phyloP scores from a whole-genome alignment of 2,113 vertebrate species.

The Alexandromys fortis region DNA sequence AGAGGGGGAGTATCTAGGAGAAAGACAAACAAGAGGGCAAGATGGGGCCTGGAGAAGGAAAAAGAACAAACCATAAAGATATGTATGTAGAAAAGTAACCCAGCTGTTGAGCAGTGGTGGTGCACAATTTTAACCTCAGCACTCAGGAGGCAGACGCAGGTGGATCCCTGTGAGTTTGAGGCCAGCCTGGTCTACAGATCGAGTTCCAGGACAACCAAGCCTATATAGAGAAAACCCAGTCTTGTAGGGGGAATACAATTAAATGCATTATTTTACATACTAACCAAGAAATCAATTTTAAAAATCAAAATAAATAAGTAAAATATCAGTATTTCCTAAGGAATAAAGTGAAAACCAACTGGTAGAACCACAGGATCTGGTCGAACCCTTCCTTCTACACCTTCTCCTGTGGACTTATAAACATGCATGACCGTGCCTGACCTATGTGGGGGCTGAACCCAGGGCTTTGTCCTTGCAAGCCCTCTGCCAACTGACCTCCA shows the following conservation, averaged over 20 bases:
- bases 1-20: background rate
- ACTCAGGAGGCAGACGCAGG: background rate
- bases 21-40: background rate
- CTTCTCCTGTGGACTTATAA: background rate
- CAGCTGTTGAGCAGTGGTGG: background rate
- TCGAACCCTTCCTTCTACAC: background rate
- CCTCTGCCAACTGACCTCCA: background rate
- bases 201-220: background rate
- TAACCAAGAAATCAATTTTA: background rate
- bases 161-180: background rate
- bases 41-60: background rate
- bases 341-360: background rate
- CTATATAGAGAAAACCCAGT: background rate
- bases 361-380: background rate
- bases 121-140: background rate
- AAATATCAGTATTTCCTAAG: background rate
- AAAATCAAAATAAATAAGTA: background rate
- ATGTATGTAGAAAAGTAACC: background rate
- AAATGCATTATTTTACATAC: background rate
- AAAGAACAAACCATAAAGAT: background rate
- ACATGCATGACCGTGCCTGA: too few species aligned
- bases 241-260: accelerated
- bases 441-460: too few species aligned
- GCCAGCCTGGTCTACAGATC: background rate
- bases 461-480: background rate